Percentiles rank a stretch among this genome's conserved stretches.
These are phyloP conservation scores for Zaprionus nigranus DNA, from an alignment of 1,140 invertebrate genomes.

Conservation along the genomic window DNA sequence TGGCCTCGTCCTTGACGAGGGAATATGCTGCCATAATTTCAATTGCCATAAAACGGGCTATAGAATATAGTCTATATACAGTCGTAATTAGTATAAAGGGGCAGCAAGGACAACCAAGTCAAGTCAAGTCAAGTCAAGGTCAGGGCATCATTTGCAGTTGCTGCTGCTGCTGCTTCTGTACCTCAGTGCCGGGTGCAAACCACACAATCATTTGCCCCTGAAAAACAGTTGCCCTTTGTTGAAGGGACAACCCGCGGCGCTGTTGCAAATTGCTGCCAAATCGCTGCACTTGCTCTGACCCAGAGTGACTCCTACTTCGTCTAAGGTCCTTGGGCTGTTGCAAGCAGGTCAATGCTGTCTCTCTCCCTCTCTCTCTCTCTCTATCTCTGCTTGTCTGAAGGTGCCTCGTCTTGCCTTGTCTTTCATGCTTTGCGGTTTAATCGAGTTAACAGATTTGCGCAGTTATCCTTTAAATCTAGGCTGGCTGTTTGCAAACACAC, in stretches of 20 bases:
- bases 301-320: neutral
- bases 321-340: neutral
- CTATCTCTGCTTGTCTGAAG: neutral
- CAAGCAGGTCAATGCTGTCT: neutral
- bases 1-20: constrained; percentile 8
- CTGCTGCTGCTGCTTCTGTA: constrained; percentile 56
- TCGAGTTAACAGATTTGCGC: constrained; percentile 75
- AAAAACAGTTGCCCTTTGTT: constrained; percentile 29
- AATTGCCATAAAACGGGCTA: neutral
- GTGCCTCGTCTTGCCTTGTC: constrained; percentile 7
- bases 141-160: constrained; percentile 69
- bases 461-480: constrained; percentile 39
- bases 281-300: constrained; percentile 60
- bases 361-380: neutral
- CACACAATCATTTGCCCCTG: constrained; percentile 69
- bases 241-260: constrained; percentile 37
- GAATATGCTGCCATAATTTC: constrained; percentile 31
- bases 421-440: constrained; percentile 80
- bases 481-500: constrained; percentile 70
- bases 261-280: constrained; percentile 63
- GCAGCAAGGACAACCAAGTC: constrained; percentile 60
- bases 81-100: constrained; percentile 33
- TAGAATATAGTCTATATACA: constrained; percentile 3
- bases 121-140: constrained; percentile 76
- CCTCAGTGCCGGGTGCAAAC: constrained; percentile 43